These are phyloP conservation scores for Antedon mediterranea DNA, from an alignment of 53 echinoderm and acorn worm genomes.

Conservation along the genomic window DNA sequence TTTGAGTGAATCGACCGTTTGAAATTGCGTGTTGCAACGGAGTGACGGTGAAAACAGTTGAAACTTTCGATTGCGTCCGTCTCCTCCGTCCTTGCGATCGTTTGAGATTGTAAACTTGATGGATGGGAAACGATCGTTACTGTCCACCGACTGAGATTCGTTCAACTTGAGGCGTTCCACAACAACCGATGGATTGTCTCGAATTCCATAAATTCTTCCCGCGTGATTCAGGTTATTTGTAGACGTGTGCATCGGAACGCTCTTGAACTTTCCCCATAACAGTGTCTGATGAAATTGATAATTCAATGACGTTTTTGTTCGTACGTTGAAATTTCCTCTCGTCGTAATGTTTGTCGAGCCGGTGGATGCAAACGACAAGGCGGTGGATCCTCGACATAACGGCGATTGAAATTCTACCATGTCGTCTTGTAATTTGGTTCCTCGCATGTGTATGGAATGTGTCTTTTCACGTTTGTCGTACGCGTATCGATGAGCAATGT, in stretches of 20 bases:
- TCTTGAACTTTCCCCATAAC: background rate
- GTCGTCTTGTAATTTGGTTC: background rate
- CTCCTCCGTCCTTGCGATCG: background rate
- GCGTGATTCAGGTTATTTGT: background rate
- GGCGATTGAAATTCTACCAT: background rate
- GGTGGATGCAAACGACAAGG: background rate
- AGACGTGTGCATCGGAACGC: background rate
- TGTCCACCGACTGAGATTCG: background rate
- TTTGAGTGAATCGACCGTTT: background rate
- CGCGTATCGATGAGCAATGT: background rate
- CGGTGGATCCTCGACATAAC: background rate
- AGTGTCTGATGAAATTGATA: background rate
- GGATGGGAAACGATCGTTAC: background rate
- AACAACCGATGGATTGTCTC: too few relatives aligned
- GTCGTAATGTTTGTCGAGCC: background rate
- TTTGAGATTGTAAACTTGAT: background rate
- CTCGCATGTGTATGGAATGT: background rate
- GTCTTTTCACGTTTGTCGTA: background rate
- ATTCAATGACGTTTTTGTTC: background rate
- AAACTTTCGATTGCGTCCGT: background rate
- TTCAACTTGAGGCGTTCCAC: background rate
- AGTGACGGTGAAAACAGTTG: background rate
- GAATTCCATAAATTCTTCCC: background rate
- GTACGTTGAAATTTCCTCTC: background rate
- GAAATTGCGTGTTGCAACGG: background rate